phyloP scores from a whole-genome alignment of 2,888 invertebrate genomes.

The Torymus auratus region DNA sequence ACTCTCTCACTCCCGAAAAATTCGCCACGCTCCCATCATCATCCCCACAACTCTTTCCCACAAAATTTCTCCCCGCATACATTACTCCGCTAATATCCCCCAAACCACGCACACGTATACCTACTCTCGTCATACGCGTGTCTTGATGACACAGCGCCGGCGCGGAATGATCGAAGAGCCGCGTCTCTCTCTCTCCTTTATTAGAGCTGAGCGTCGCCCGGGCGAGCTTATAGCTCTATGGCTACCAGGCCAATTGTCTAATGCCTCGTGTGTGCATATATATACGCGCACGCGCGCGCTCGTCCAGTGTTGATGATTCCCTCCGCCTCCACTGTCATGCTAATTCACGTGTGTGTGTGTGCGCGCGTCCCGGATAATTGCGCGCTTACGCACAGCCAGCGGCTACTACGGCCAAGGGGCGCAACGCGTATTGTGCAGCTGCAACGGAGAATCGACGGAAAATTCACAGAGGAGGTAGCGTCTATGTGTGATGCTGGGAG shows the following conservation, averaged over 20 bases:
- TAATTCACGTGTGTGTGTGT: slow-evolving; percentile 62
- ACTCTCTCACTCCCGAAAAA: background rate
- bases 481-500: too few species aligned
- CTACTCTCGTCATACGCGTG: too few species aligned
- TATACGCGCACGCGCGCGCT: slow-evolving; percentile 35
- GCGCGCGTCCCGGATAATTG: slow-evolving; percentile 63
- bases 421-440: background rate
- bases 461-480: background rate
- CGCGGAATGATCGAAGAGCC: too few species aligned
- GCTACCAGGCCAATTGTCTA: slow-evolving; percentile 11
- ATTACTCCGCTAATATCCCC: too few species aligned
- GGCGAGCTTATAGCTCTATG: too few species aligned
- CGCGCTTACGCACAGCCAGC: slow-evolving; percentile 35
- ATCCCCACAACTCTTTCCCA: too few species aligned
- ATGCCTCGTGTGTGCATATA: slow-evolving; percentile 10
- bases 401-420: slow-evolving; percentile 36
- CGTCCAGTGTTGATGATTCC: slow-evolving; percentile 60
- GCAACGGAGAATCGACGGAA: background rate
- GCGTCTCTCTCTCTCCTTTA: too few species aligned
- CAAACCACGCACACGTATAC: too few species aligned
- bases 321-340: slow-evolving; percentile 66
- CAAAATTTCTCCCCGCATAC: too few species aligned
- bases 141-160: too few species aligned
- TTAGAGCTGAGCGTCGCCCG: too few species aligned
- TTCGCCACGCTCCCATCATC: slow-evolving; percentile 24